Evolutionary conservation across 1,140 invertebrate species (phyloP).

Genomic region (Drosophila micromelanica): DNA sequence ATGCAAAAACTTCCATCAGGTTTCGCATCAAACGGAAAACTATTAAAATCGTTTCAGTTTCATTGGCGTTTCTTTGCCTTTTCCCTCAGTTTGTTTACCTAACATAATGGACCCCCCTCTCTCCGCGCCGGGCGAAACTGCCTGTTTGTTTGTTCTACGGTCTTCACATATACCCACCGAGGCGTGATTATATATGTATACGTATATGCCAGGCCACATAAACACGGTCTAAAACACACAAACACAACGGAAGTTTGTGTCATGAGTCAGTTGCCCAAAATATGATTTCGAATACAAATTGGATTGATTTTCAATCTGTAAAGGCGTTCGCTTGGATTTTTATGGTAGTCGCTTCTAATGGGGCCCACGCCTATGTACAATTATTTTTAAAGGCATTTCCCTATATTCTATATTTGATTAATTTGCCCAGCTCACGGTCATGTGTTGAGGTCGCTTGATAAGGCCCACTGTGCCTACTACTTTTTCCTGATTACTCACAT

Average conservation of each 20-base stretch:
- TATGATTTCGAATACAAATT: slow-evolving; percentile 45
- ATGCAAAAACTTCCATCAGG: slow-evolving; percentile 50
- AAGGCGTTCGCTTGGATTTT: slow-evolving; percentile 20
- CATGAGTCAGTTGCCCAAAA: slow-evolving; percentile 67
- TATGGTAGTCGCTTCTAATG: slow-evolving; percentile 10
- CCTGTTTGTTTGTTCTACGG: slow-evolving; percentile 70
- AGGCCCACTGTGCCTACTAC: slow-evolving; percentile 46
- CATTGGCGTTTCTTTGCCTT: slow-evolving; percentile 32
- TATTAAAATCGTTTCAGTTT: slow-evolving; percentile 70
- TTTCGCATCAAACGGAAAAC: slow-evolving; percentile 49
- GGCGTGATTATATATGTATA: neutral
- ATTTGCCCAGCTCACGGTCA: slow-evolving; percentile 62
- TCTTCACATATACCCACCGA: slow-evolving; percentile 41
- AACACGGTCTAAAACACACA: slow-evolving; percentile 5
- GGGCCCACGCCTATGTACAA: slow-evolving; percentile 30
- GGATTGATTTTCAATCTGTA: slow-evolving; percentile 48
- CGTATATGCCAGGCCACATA: slow-evolving; percentile 10
- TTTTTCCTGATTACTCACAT: slow-evolving; percentile 34
- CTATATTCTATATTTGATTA: slow-evolving; percentile 55
- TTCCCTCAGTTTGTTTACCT: slow-evolving; percentile 65
- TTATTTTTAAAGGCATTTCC: slow-evolving; percentile 15
- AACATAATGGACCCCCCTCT: slow-evolving; percentile 43
- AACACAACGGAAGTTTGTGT: slow-evolving; percentile 70
- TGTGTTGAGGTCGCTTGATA: slow-evolving; percentile 64
- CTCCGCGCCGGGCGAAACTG: slow-evolving; percentile 3